Evolutionary conservation across 2,797 vertebrate species (phyloP).

Genomic region (Helostoma temminkii): DNA sequence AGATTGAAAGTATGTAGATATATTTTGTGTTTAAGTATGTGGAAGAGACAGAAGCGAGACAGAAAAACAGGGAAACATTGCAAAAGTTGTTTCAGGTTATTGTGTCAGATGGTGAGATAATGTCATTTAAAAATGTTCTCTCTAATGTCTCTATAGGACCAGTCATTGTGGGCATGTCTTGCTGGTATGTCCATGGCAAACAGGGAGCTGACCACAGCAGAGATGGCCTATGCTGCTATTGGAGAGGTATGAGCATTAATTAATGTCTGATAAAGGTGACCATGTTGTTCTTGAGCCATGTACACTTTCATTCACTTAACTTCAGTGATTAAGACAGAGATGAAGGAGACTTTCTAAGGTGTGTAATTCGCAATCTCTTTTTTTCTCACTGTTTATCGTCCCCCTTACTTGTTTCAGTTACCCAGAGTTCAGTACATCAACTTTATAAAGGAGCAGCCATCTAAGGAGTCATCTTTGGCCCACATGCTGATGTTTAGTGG

Average conservation of each 20-base stretch:
- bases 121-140: not conserved
- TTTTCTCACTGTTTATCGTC: not conserved
- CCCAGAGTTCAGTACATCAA: conserved; percentile 95
- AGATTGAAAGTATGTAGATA: too few species aligned
- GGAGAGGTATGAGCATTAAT: conserved; percentile 87
- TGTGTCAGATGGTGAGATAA: not conserved
- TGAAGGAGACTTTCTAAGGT: not conserved
- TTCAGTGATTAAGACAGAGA: not conserved
- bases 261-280: not conserved
- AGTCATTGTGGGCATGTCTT: conserved; percentile 94
- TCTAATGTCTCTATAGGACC: conserved; percentile 84
- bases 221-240: conserved; percentile 93
- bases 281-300: not conserved
- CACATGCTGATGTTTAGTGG: conserved; percentile 94
- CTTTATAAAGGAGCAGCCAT: conserved; percentile 93
- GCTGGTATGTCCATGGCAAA: conserved; percentile 95
- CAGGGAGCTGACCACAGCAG: conserved; percentile 92
- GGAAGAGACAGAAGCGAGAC: not conserved
- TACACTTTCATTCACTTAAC: not conserved
- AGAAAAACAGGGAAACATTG: not conserved
- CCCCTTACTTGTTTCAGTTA: conserved; percentile 79
- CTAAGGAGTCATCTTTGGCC: conserved; percentile 93
- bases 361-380: not conserved
- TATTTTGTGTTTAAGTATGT: not conserved
- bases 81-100: not conserved